phyloP scores from a whole-genome alignment of 2,888 invertebrate species.

The Tubiluchus corallicola region DNA sequence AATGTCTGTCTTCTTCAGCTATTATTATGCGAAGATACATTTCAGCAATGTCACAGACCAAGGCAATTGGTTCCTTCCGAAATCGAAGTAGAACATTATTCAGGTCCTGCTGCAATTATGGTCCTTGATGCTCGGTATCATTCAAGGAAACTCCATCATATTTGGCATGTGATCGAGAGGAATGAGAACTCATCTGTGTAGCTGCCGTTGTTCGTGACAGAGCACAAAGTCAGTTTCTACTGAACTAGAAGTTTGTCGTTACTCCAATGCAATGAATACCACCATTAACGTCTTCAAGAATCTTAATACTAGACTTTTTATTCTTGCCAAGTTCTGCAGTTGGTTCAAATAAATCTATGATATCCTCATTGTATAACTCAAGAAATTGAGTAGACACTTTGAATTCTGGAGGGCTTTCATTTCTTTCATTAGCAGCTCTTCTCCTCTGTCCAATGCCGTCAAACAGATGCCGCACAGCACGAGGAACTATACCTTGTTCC shows the following conservation, averaged over 20 bases:
- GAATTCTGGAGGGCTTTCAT: slow-evolving; percentile 50
- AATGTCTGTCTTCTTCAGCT: too few relatives aligned
- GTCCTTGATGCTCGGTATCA: too few relatives aligned
- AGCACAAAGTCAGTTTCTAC: slow-evolving; percentile 69
- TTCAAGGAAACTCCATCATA: too few relatives aligned
- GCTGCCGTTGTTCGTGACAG: slow-evolving; percentile 92
- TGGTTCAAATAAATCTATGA: slow-evolving; percentile 80
- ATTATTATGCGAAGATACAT: too few relatives aligned
- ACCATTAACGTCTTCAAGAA: slow-evolving; percentile 70
- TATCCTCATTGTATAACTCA: slow-evolving; percentile 90
- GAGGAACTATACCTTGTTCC: slow-evolving; percentile 72
- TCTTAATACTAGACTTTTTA: slow-evolving; percentile 40
- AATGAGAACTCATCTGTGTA: slow-evolving; percentile 95
- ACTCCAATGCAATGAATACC: slow-evolving; percentile 83
- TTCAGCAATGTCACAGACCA: too few relatives aligned
- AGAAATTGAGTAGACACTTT: slow-evolving; percentile 77
- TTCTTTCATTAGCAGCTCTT: slow-evolving; percentile 38
- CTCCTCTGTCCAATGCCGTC: slow-evolving; percentile 43
- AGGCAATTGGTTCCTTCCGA: too few relatives aligned
- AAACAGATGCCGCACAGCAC: slow-evolving; percentile 84
- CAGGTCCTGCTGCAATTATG: too few relatives aligned
- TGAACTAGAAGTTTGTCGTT: slow-evolving; percentile 55
- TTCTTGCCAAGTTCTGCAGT: slow-evolving; percentile 31
- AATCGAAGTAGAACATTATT: too few relatives aligned
- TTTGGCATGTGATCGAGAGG: slow-evolving; percentile 88